These are phyloP conservation scores for Hoplodrina blanda DNA, from an alignment of 2,888 invertebrate species.

Conservation along the genomic window DNA sequence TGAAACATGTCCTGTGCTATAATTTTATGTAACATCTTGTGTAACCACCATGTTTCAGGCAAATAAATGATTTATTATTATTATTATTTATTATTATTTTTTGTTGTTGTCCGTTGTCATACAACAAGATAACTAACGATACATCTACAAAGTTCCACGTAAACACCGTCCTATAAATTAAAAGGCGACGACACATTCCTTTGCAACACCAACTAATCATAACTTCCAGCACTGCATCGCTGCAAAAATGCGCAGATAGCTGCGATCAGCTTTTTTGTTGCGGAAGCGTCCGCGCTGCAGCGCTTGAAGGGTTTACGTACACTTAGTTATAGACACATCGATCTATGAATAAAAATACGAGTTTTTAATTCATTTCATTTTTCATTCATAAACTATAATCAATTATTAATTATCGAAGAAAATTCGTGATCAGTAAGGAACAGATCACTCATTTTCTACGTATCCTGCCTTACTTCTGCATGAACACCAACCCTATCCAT, in stretches of 20 bases:
- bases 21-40: too few species aligned
- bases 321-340: background rate
- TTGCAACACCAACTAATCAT: constrained; percentile 26
- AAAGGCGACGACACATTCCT: constrained; percentile 31
- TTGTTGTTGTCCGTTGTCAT: background rate
- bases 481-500: too few species aligned
- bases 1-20: too few species aligned
- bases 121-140: constrained; percentile 1
- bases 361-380: too few species aligned
- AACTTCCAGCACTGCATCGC: constrained; percentile 32
- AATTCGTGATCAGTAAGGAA: too few species aligned
- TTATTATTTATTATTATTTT: too few species aligned
- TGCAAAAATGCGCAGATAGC: constrained; percentile 20
- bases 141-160: constrained; percentile 5
- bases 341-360: background rate
- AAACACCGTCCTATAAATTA: constrained; percentile 21
- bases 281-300: constrained; percentile 1
- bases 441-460: too few species aligned
- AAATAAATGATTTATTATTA: too few species aligned
- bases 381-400: too few species aligned
- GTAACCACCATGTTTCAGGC: too few species aligned
- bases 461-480: too few species aligned
- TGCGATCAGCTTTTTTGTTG: constrained; percentile 11
- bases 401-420: too few species aligned
- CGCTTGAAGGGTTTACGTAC: constrained; percentile 1